These are phyloP conservation scores for Nylanderia fulva DNA, from an alignment of 1,140 invertebrate genomes.

Conservation along the genomic window DNA sequence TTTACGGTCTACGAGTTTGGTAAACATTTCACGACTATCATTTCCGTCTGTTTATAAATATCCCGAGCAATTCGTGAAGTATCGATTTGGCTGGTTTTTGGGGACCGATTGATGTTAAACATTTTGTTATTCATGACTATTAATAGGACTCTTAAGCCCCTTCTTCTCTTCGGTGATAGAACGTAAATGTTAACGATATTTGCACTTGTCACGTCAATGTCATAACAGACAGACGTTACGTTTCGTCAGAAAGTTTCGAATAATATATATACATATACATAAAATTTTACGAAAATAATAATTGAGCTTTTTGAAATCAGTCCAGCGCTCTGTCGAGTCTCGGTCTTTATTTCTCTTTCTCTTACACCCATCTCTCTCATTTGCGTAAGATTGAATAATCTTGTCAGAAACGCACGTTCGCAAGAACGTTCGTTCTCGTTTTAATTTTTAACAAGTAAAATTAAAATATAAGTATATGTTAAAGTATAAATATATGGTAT, in stretches of 20 bases:
- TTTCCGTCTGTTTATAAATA: neutral
- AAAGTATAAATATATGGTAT: neutral
- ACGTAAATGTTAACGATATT: constrained; percentile 41
- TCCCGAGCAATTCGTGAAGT: neutral
- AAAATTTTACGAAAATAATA: neutral
- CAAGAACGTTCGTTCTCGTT: neutral
- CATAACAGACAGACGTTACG: neutral
- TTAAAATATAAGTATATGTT: too few relatives aligned
- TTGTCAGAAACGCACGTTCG: neutral
- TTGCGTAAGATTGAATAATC: constrained; percentile 36
- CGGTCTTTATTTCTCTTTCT: neutral
- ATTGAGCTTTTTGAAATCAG: constrained; percentile 47
- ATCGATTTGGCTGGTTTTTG: constrained; percentile 25
- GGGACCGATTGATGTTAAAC: neutral
- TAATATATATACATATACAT: neutral
- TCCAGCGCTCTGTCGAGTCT: constrained; percentile 44
- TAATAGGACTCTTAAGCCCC: constrained; percentile 2
- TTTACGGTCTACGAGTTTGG: neutral
- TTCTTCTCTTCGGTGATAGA: neutral
- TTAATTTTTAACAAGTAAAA: neutral
- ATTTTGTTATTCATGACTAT: constrained; percentile 28
- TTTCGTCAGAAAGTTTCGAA: constrained; percentile 18
- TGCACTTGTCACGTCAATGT: constrained; percentile 28
- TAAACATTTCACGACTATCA: constrained; percentile 4
- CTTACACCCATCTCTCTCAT: neutral